Evolutionary conservation across 2,797 vertebrate genomes (phyloP), one percentile per base, ranked within the genome.

Genomic region (Enteromius fasciolatus): DNA sequence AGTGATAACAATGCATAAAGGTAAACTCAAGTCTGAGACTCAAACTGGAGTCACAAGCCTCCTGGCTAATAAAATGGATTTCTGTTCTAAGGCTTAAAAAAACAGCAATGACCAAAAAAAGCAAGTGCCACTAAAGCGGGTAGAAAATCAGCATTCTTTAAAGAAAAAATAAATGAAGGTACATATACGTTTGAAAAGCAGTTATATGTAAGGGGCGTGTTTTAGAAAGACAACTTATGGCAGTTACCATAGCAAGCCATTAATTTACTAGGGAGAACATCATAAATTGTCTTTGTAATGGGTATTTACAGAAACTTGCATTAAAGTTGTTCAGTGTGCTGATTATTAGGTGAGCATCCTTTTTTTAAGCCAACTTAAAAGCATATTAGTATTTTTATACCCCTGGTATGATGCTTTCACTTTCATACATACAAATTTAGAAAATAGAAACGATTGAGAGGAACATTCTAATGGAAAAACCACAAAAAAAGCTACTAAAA

Each of bases 41-140:
- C 31, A 73, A 73, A 74, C 72, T 74, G 0, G 12, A 54, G 6
- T 5, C 5, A 7, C 50, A 75, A 59, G 52, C 17, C 52, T 41
- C 33, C 36, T 76, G 52, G 59, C 12, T 8, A 75, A 57, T 25
- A 41, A 64, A 64, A 59, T n/a, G 76, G 75, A 64, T 77, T 63
- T 17, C 12, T 48, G 39, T 1, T 39, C 23, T 46, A 76, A 76
- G 36, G 54, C 23, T 44, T 41, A 39, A 59, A 59, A n/a, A 76
- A 15, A 31, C 23, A 20, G 5, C 18, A 10, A 76, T 25, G 15
- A 44, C 28, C 14, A 76, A 18, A 52, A 17, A 36, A 73, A 52
- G 1, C 46, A 52, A 6, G 2, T 33, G 17, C 25, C 25, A 20
- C 9, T 31, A 50, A 70, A 61, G 25, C 15, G 4, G 41, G 2